These are phyloP conservation scores for Listronotus oregonensis DNA, from an alignment of 1,140 invertebrate genomes.

Conservation along the genomic window DNA sequence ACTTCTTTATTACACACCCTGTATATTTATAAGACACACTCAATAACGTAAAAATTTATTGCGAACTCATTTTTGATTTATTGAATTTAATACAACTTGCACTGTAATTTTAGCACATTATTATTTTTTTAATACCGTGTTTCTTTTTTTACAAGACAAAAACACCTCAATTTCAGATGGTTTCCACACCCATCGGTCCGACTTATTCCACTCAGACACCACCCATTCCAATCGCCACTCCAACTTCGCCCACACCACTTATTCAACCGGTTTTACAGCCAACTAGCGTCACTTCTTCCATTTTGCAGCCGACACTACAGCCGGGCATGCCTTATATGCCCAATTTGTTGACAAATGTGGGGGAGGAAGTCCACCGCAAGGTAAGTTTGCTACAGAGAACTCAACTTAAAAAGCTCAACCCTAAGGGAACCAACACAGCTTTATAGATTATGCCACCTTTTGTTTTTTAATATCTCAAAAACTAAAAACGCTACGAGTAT, in stretches of 20 bases:
- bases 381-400: background rate
- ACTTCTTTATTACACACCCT: too few species aligned
- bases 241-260: conserved; percentile 13
- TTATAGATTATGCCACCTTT: background rate
- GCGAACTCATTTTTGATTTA: too few species aligned
- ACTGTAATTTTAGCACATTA: too few species aligned
- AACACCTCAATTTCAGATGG: conserved; percentile 56
- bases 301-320: conserved; percentile 39
- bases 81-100: too few species aligned
- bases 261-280: conserved; percentile 27
- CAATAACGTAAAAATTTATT: too few species aligned
- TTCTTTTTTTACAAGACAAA: background rate
- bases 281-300: conserved; percentile 5
- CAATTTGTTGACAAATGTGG: conserved; percentile 33
- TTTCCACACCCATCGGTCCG: conserved; percentile 65
- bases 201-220: conserved; percentile 26
- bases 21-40: too few species aligned
- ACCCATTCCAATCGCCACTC: conserved; percentile 2
- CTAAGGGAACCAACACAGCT: too few species aligned
- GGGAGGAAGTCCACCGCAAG: conserved; percentile 12
- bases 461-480: background rate
- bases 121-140: too few species aligned
- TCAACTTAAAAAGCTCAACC: too few species aligned
- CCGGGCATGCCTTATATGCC: conserved; percentile 42
- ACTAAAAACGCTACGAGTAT: too few species aligned